phyloP scores from a whole-genome alignment of 2,113 vertebrate genomes.

The Oceanodroma tethys region DNA sequence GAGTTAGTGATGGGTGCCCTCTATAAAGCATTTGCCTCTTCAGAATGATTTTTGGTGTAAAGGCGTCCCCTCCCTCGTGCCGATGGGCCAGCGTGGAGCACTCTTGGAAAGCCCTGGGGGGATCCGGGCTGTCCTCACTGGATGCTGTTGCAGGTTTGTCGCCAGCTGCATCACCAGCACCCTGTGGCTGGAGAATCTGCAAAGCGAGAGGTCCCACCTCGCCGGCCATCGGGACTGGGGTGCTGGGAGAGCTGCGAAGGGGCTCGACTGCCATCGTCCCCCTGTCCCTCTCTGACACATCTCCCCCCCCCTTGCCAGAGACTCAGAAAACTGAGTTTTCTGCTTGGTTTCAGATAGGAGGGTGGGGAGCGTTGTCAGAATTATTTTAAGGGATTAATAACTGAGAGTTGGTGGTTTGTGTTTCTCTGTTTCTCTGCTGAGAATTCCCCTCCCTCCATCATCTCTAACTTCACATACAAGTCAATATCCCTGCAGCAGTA shows the following conservation, averaged over 20 bases:
- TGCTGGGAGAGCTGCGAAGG: not conserved
- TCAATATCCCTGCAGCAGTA: not conserved
- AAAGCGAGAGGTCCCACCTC: not conserved
- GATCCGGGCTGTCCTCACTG: not conserved
- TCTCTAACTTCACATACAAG: accelerated
- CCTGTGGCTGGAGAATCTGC: not conserved
- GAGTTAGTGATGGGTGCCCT: not conserved
- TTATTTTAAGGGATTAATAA: not conserved
- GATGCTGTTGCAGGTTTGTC: not conserved
- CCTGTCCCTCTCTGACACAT: not conserved
- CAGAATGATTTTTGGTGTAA: accelerated
- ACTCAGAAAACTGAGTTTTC: not conserved
- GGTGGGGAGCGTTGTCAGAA: not conserved
- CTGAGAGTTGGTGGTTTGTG: not conserved
- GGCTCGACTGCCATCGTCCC: not conserved
- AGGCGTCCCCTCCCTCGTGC: not conserved
- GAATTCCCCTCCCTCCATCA: not conserved
- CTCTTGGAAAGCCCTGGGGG: not conserved
- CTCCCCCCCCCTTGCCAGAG: not conserved
- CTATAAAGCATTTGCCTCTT: accelerated
- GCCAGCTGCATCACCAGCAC: not conserved
- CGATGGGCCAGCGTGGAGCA: no score
- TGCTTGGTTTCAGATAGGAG: not conserved
- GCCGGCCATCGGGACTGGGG: accelerated
- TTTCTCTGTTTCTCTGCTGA: not conserved